Percentiles rank a stretch among this genome's conserved stretches.
Conservation (phyloP, 2,888 invertebrate genomes). For the Archips xylosteana region DNA sequence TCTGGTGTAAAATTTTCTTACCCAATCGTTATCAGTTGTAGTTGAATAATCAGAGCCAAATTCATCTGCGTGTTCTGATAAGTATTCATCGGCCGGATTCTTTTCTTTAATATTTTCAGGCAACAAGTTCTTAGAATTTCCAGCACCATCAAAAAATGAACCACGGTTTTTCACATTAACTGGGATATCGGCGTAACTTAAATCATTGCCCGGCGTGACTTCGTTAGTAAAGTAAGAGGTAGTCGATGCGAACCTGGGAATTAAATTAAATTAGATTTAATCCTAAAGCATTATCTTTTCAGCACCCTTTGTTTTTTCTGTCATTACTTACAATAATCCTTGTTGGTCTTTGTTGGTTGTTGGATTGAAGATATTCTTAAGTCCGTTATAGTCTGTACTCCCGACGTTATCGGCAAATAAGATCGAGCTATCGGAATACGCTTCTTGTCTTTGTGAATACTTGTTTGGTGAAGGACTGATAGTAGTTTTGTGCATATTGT, state of each 20-base stretch:
- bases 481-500: background rate
- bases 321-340: constrained; percentile 3
- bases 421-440: background rate
- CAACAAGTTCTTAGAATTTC: background rate
- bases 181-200: background rate
- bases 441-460: background rate
- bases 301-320: background rate
- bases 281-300: background rate
- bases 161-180: background rate
- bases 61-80: background rate
- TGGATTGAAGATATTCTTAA: background rate
- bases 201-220: background rate
- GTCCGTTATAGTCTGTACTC: background rate
- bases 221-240: background rate
- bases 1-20: background rate
- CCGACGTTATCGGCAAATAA: background rate
- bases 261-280: background rate
- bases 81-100: background rate
- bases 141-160: background rate
- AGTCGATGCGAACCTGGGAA: background rate
- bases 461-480: background rate
- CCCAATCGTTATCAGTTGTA: constrained; percentile 4
- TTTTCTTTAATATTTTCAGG: background rate
- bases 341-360: background rate
- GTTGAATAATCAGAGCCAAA: background rate